Evolutionary conservation across 2,888 invertebrate genomes (phyloP), one percentile per base, ranked within the genome.

Genomic region (Pilophorus perplexus): DNA sequence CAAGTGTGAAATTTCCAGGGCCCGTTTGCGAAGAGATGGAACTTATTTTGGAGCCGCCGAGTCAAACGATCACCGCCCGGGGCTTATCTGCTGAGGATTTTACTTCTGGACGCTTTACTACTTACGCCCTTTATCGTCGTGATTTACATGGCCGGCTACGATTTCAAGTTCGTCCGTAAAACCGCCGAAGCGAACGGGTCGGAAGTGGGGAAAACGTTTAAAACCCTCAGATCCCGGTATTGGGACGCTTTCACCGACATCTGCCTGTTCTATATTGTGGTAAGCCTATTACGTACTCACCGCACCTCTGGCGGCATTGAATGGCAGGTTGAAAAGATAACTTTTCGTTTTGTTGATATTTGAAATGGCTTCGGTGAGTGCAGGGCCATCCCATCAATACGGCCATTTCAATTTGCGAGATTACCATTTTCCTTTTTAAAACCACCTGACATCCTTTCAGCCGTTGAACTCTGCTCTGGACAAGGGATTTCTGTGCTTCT

Each of bases 21-120:
- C 18, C 59, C 59, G 1, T 42, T 59, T 12, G 42, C 59, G n/a
- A 59, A 59, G 27, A 59, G 44, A 16, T 59, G 59, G 59, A 59
- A 59, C 44, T 59, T 59, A 8, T 42, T 59, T 27, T 59, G 59
- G 59, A 44, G 59, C 3, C 27, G 42, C 1, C 59, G 59, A 12
- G 27, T 59, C 44, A 10, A 33, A 1, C 16, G 59, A 27, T 59
- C 40, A 16, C 59, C 59, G 2, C 59, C 59, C 12, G 44, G 59
- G 25, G 59, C 59, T 16, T 59, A 42, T 25, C 27, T 59, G 2
- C 14, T 44, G n/a, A 27, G 18, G 12, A 18, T 59, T 2, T 27
- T 59, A 16, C 16, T 59, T 0, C 59, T 59, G 1, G 59, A 59
- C 59, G 59, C 44, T 22, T 16, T 59, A 1, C 44, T 59, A 14